Base-by-base conservation (phyloP, 2,888 invertebrate species). In the Campoletis raptor region DNA sequence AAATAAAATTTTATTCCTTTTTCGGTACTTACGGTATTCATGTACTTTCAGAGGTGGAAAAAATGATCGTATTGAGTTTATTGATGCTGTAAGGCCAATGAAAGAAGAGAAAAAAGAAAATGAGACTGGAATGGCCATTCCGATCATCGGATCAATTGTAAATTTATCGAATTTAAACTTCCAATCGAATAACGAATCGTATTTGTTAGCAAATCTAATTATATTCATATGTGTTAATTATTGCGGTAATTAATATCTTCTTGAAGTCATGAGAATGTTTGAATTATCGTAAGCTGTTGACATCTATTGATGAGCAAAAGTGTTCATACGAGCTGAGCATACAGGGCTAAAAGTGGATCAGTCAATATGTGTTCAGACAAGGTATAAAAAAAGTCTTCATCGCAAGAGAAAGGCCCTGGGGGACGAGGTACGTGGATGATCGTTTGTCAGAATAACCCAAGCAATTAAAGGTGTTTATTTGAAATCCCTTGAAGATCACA, bases 1-100 rank as follows among this genome's bases (percentile, higher is more conserved):
- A 86, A 86, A 86, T 86, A 78, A 83, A 83, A 45, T 86, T 86
- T 86, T 83, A 85, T 83, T 54, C 42, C 64, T 48, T 61, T 48
- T 69, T 82, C 85, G 40, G 52, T 79, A 54, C 79, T 83, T 66
- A 73, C 78, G 79, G 52, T 12, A 81, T 72, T 73, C 67, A 48
- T 61, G 77, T 77, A 72, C 37, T 40, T 72, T 40, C 70, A 48
- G 72, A 54, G 66, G 30, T 24, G 57, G 64, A 81, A 74, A 61
- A 57, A 70, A 70, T 74, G 66, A 78, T 69, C 30, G 54, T n/a
- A 73, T 9, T 15, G 66, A 70, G 70, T 86, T 80, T 80, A 80
- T 80, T 57, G 67, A 15, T 42, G 42, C 66, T 67, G 72, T 37
- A 64, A 48, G 21, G 45, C 37, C 24, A 54, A 12, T 66, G 24